Evolutionary conservation across 2,113 vertebrate species (phyloP).

Genomic region (Ailuropoda melanoleuca): DNA sequence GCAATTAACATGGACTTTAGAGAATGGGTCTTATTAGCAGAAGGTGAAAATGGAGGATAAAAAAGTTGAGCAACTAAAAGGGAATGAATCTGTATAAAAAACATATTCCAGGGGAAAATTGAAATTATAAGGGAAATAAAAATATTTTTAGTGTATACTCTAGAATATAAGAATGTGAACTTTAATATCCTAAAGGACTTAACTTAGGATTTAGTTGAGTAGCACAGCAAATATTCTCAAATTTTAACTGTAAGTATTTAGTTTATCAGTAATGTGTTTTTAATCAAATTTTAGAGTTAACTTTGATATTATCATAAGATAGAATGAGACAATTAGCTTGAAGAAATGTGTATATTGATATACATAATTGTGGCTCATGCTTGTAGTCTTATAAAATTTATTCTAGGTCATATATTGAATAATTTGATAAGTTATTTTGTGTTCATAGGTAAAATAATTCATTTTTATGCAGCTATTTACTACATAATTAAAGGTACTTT

Average conservation of each 20-base stretch:
- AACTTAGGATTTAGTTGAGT: not conserved
- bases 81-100: not conserved
- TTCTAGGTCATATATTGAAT: not conserved
- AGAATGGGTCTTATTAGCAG: not conserved
- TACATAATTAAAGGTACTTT: not conserved
- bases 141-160: not conserved
- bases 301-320: not conserved
- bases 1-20: not conserved
- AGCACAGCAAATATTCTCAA: not conserved
- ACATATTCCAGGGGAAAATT: not conserved
- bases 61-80: not conserved
- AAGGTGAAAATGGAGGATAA: not conserved
- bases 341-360: not conserved
- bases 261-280: not conserved
- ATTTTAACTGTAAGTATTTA: not conserved
- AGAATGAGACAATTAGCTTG: not conserved
- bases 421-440: not conserved
- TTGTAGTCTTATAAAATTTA: constrained; percentile 3
- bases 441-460: not conserved
- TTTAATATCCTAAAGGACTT: not conserved
- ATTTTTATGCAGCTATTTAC: not conserved
- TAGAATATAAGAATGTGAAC: not conserved
- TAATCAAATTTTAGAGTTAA: not conserved
- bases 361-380: not conserved
- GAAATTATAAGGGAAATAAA: not conserved